Percentiles rank a stretch among this genome's conserved stretches.
Evolutionary conservation across 2,888 invertebrate genomes (phyloP).

Genomic region (Oligia fasciuncula): DNA sequence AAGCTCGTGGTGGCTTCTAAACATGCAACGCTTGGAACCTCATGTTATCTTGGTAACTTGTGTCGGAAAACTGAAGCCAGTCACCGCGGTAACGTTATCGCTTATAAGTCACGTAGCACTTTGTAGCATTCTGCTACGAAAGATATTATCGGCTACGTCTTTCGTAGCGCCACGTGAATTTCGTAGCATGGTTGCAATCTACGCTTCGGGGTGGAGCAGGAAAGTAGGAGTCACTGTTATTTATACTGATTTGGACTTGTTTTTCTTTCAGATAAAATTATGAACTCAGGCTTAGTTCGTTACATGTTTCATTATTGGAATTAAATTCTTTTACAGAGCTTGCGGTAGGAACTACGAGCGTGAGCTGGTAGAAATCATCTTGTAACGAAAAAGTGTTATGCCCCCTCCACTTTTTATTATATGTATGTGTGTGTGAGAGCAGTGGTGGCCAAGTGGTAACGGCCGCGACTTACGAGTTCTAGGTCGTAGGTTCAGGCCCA

Average conservation of each 20-base stretch:
- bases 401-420: too few species aligned
- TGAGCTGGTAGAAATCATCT: too few species aligned
- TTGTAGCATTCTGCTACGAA: not conserved
- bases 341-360: too few species aligned
- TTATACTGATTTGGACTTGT: not conserved
- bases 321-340: too few species aligned
- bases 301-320: too few species aligned
- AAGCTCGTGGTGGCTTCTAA: not conserved
- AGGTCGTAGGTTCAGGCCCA: too few species aligned
- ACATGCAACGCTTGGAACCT: not conserved
- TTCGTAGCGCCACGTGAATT: constrained; percentile 19
- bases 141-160: not conserved
- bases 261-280: too few species aligned
- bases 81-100: constrained; percentile 31
- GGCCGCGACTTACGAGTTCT: too few species aligned
- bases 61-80: constrained; percentile 19
- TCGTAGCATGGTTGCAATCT: constrained; percentile 11
- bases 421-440: too few species aligned
- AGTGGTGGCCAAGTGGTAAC: too few species aligned
- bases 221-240: not conserved
- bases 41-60: constrained; percentile 29
- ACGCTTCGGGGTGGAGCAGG: not conserved
- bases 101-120: constrained; percentile 19
- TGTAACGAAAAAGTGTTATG: too few species aligned
- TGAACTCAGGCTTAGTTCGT: too few species aligned